These are phyloP conservation scores for Eristalis tenax DNA, from an alignment of 2,888 invertebrate genomes.

Conservation along the genomic window DNA sequence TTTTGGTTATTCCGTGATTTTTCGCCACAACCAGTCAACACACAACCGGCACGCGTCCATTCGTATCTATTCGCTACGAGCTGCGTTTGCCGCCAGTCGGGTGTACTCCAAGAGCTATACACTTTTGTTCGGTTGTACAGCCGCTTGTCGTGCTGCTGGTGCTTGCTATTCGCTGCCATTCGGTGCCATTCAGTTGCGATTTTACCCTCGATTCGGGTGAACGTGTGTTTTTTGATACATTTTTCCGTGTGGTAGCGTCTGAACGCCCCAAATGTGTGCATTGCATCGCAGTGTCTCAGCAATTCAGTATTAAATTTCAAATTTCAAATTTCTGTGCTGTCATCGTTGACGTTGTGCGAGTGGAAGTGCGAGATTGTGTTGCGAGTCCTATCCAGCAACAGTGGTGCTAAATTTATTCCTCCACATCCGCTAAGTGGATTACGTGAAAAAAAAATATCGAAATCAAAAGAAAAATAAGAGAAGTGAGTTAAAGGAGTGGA, in stretches of 20 bases:
- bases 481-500: slow-evolving; percentile 13
- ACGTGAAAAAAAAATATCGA: slow-evolving; percentile 1
- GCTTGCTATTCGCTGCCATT: no score
- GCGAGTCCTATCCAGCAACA: background rate
- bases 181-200: slow-evolving; percentile 55
- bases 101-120: slow-evolving; percentile 39
- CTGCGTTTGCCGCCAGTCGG: slow-evolving; percentile 24
- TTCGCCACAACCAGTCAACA: slow-evolving; percentile 48
- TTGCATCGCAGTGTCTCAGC: slow-evolving; percentile 43
- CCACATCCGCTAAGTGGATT: slow-evolving; percentile 19
- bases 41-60: slow-evolving; percentile 65
- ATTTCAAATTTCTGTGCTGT: background rate
- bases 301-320: slow-evolving; percentile 15
- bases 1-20: slow-evolving; percentile 31
- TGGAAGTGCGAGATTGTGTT: slow-evolving; percentile 30
- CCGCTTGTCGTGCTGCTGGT: slow-evolving; percentile 27
- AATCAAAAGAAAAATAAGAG: slow-evolving; percentile 4
- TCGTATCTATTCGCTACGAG: slow-evolving; percentile 44
- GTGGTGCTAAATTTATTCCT: slow-evolving; percentile 38
- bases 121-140: slow-evolving; percentile 33
- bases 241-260: slow-evolving; percentile 8
- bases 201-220: slow-evolving; percentile 70
- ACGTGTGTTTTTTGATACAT: slow-evolving; percentile 47
- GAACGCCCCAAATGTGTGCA: slow-evolving; percentile 29
- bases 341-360: background rate